Conservation (phyloP, 2,797 vertebrate genomes). For the Pseudochirops corinnae region DNA sequence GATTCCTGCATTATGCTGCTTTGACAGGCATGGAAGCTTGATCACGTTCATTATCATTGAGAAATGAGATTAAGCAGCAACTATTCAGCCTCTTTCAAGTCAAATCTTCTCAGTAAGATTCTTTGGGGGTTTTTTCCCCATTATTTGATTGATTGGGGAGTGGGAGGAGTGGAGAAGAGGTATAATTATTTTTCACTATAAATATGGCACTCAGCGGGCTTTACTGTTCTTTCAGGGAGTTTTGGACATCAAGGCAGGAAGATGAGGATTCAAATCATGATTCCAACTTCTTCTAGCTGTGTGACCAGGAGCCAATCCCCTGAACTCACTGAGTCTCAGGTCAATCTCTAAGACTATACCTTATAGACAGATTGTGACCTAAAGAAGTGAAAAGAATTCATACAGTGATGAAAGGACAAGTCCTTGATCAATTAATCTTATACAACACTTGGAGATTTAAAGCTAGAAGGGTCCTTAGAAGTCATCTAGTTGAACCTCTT, state of each 20-base stretch:
- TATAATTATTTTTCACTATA: not conserved
- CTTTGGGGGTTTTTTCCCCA: not conserved
- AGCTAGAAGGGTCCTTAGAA: too few relatives aligned
- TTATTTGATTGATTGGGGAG: not conserved
- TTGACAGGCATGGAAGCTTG: not conserved
- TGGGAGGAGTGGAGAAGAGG: not conserved
- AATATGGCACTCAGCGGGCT: not conserved
- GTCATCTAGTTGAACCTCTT: too few relatives aligned
- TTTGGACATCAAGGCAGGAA: not conserved
- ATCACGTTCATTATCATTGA: not conserved
- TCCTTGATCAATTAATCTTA: not conserved
- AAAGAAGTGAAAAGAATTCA: not conserved
- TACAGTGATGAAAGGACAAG: not conserved
- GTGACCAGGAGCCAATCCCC: not conserved
- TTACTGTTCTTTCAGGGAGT: not conserved
- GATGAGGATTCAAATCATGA: not conserved
- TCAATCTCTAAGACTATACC: not conserved
- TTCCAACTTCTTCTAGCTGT: not conserved
- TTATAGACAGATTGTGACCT: not conserved
- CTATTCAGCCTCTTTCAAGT: slow-evolving; percentile 30
- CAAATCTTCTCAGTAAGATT: slow-evolving; percentile 32
- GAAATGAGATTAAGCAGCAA: slow-evolving; percentile 23
- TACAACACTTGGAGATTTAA: not conserved
- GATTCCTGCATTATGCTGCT: not conserved
- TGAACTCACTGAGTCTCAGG: not conserved